Evolutionary conservation across 2,797 vertebrate species (phyloP).

Genomic region (Echiichthys vipera): DNA sequence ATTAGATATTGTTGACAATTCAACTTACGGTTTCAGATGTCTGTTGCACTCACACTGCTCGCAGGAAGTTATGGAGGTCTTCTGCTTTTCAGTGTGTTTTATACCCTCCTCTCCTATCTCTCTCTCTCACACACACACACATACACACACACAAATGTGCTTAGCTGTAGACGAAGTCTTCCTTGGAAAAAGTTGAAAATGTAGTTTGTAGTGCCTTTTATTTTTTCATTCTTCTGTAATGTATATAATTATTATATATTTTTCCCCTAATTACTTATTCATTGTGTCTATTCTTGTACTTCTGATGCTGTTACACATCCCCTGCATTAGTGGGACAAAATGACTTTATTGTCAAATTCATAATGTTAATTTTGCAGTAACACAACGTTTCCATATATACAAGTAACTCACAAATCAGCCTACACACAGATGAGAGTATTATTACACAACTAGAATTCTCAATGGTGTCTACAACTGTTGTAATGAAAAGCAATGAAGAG

Average conservation of each 20-base stretch:
- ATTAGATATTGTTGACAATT: not conserved
- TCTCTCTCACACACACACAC: not conserved
- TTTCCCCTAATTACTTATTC: not conserved
- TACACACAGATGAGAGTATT: slow-evolving; percentile 35
- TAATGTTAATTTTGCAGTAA: slow-evolving; percentile 35
- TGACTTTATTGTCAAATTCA: slow-evolving; percentile 57
- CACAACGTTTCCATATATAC: slow-evolving; percentile 35
- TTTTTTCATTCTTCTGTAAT: not conserved
- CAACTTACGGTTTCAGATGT: slow-evolving; percentile 29
- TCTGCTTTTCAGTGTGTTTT: slow-evolving; percentile 28
- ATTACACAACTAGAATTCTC: slow-evolving; percentile 13
- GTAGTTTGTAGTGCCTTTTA: not conserved
- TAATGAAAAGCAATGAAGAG: slow-evolving; percentile 31
- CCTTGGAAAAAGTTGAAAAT: not conserved
- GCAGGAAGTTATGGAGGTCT: slow-evolving; percentile 22
- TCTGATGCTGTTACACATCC: not conserved
- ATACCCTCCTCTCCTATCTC: not conserved
- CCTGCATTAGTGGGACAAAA: slow-evolving; percentile 33
- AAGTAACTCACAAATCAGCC: slow-evolving; percentile 52
- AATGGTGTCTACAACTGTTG: slow-evolving; percentile 11
- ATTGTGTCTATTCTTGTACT: not conserved
- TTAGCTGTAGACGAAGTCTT: too few species aligned
- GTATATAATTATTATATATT: too few species aligned
- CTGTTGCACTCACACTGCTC: not conserved
- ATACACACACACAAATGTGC: not conserved